Base-by-base conservation (phyloP, 2,888 invertebrate genomes). In the Eupithecia subfuscata region DNA sequence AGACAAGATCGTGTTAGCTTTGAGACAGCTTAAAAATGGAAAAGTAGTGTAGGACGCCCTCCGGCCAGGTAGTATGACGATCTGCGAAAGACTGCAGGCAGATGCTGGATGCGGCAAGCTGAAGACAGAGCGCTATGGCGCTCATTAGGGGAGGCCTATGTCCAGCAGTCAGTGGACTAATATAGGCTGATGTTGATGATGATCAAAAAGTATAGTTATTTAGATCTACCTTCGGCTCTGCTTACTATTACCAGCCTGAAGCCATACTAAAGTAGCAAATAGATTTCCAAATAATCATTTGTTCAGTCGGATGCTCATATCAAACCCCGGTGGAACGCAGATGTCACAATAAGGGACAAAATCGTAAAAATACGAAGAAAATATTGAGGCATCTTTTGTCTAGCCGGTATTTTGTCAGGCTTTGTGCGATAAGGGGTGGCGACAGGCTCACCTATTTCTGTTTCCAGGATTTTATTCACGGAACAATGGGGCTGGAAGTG, bases 391-490 rank as follows among this genome's bases (percentile, higher is more conserved):
- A 84, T 85, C 82, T 83, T 85, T 79, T 82, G 83, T 82, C 84
- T 84, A 79, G 81, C 81, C 80, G 83, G 83, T 84, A 85, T 82
- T 89, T 88, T 87, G 86, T 89, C 87, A 88, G 86, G 88, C 88
- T 89, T 82, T 85, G 81, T 81, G 84, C 83, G 87, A 87, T 87
- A 88, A 84, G 84, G 79, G 75, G 75, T 70, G 78, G 79, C 78
- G 82, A 84, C 81, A 82, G 79, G 82, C 83, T 82, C 82, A 82
- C 84, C 83, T 81, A 84, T 85, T 84, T 81, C 81, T 83, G 83
- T 88, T 86, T 84, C 80, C 77, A 86, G 83, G 84, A 85, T 85
- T 86, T 85, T 84, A 83, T 65, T 64, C 65, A 65, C 40, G 73
- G 48, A 71, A 74, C 71, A 70, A 56, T 63, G 76, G 65, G 52